A percentile compares a stretch with the other conserved stretches of the same genome.
Conservation (phyloP, 2,113 vertebrate species). For the Otus sunia region DNA sequence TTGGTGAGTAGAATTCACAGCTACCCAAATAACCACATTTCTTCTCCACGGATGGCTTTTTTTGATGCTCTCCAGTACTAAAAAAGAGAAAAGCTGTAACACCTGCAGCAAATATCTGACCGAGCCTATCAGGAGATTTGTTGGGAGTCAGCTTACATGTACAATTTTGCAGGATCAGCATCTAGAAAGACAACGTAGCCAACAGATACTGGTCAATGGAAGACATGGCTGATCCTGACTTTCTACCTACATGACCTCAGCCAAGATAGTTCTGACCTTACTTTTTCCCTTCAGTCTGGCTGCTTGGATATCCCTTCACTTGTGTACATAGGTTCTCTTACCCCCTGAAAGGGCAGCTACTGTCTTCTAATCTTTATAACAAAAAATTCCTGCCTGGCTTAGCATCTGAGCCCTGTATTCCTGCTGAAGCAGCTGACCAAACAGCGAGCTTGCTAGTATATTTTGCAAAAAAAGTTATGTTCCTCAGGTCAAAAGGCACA, state of each 20-base stretch:
- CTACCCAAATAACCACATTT: background rate
- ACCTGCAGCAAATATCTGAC: background rate
- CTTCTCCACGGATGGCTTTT: background rate
- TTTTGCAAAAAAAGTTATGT: background rate
- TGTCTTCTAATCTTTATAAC: background rate
- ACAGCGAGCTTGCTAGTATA: background rate
- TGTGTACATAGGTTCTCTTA: background rate
- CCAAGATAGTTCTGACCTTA: background rate
- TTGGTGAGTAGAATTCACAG: background rate
- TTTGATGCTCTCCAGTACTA: background rate
- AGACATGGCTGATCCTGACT: background rate
- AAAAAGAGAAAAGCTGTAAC: background rate
- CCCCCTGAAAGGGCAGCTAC: background rate
- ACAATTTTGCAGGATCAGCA: background rate
- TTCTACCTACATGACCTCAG: background rate
- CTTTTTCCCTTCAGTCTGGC: background rate
- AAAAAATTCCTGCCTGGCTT: background rate
- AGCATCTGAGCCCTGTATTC: background rate
- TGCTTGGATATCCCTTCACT: background rate
- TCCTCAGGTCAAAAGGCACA: background rate
- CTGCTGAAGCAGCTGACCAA: conserved; percentile 1
- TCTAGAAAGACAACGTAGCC: background rate
- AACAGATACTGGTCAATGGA: background rate
- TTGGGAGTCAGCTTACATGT: background rate
- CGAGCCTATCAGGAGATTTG: background rate